Evolutionary conservation across 2,888 invertebrate genomes (phyloP).

Genomic region (Adineta ricciae): DNA sequence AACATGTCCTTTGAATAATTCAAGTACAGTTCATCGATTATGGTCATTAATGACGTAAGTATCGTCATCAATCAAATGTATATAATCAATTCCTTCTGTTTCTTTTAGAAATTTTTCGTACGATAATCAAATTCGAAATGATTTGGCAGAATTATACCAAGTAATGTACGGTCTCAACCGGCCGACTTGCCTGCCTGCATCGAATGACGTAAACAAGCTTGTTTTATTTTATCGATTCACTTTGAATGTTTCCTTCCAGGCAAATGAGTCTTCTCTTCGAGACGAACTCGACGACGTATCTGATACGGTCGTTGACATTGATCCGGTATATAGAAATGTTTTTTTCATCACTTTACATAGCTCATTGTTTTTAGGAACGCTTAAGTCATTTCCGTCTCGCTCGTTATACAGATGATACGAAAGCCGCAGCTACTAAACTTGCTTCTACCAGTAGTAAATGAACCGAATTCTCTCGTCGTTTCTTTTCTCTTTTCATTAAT

Average conservation of each 20-base stretch:
- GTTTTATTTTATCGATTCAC: no score
- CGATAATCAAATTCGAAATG: constrained; percentile 18
- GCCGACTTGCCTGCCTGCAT: constrained; percentile 24
- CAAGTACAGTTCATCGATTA: neutral
- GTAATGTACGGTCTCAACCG: constrained; percentile 24
- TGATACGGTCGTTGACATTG: neutral
- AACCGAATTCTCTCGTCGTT: neutral
- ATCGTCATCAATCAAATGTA: neutral
- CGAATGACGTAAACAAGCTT: neutral
- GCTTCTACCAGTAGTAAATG: neutral
- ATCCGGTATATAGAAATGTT: neutral
- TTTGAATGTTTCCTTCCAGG: neutral
- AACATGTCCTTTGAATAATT: constrained; percentile 23
- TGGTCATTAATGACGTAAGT: constrained; percentile 29
- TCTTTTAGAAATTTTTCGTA: constrained; percentile 17
- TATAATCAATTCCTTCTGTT: neutral
- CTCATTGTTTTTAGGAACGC: neutral
- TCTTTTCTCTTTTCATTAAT: neutral
- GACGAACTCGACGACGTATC: constrained; percentile 2
- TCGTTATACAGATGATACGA: neutral
- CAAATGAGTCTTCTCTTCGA: neutral
- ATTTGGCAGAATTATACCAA: constrained; percentile 27
- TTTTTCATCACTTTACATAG: no score
- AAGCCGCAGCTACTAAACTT: neutral
- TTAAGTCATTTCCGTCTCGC: neutral